phyloP scores from a whole-genome alignment of 2,797 vertebrate genomes.

The Falco concolor region DNA sequence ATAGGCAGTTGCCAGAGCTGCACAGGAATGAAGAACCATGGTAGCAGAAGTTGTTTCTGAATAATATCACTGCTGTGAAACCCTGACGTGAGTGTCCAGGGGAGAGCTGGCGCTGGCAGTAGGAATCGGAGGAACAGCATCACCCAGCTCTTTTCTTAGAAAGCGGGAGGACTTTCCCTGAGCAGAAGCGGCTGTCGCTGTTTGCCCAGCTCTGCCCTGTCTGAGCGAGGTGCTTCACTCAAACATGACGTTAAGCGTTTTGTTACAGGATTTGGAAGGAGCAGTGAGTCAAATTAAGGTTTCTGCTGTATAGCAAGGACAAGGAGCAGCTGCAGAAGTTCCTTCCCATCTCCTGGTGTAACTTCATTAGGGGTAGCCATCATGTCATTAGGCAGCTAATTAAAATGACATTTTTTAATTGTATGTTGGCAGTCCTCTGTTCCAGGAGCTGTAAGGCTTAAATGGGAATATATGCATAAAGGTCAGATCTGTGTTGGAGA shows the following conservation, averaged over 20 bases:
- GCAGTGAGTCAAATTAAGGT: not conserved
- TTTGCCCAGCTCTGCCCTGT: not conserved
- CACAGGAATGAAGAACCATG: not conserved
- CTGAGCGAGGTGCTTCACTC: not conserved
- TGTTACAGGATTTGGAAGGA: not conserved
- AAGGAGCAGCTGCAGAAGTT: not conserved
- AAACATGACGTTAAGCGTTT: not conserved
- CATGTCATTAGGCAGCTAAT: not conserved
- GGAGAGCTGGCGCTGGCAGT: not conserved
- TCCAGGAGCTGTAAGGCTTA: not conserved
- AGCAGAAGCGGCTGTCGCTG: fast-evolving
- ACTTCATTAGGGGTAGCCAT: not conserved
- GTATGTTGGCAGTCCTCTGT: not conserved
- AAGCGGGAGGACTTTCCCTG: not conserved
- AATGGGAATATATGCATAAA: not conserved
- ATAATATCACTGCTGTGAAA: not conserved
- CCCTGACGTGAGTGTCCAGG: not conserved
- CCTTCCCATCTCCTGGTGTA: not conserved
- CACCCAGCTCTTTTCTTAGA: not conserved
- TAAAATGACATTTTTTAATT: not conserved
- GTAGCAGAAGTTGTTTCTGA: not conserved
- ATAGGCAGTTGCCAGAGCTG: not conserved
- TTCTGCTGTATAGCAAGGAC: not conserved
- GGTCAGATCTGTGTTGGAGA: not conserved
- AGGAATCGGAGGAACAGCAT: not conserved